These are phyloP conservation scores for Watsonalla cultraria DNA, from an alignment of 2,888 invertebrate genomes.

Conservation along the genomic window DNA sequence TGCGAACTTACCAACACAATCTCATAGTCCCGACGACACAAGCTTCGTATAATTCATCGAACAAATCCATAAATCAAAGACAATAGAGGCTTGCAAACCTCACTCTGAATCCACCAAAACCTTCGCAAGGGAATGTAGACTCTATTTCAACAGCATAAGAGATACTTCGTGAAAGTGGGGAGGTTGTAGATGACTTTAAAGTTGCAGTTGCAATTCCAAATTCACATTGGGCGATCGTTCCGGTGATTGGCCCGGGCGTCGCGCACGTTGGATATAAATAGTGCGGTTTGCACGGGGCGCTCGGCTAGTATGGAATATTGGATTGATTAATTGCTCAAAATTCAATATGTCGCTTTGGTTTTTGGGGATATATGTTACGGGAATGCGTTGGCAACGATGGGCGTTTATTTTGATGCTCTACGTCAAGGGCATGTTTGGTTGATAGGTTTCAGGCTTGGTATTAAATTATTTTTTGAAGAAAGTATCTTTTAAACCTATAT, in stretches of 20 bases:
- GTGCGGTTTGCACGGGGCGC: constrained; percentile 59
- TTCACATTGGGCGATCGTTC: constrained; percentile 68
- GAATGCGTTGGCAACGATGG: not conserved
- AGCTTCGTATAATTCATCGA: constrained; percentile 70
- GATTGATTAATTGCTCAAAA: constrained; percentile 38
- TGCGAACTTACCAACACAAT: constrained; percentile 35
- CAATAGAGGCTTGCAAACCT: constrained; percentile 44
- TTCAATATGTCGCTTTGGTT: constrained; percentile 11
- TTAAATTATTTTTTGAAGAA: too few relatives aligned
- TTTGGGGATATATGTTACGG: constrained; percentile 3
- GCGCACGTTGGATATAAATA: constrained; percentile 69
- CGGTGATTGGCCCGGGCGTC: constrained; percentile 72
- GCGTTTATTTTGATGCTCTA: not conserved
- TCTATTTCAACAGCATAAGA: not conserved
- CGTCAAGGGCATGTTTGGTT: too few relatives aligned
- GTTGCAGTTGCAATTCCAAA: constrained; percentile 58
- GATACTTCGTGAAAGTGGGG: not conserved
- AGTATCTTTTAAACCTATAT: too few relatives aligned
- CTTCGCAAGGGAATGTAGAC: not conserved
- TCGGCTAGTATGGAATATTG: constrained; percentile 55
- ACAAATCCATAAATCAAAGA: constrained; percentile 73
- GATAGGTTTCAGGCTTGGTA: too few relatives aligned
- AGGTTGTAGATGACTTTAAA: constrained; percentile 22
- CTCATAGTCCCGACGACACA: constrained; percentile 55
- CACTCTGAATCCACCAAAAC: not conserved